Base-by-base conservation (phyloP, 2,888 invertebrate genomes). In the Cephus spinipes region DNA sequence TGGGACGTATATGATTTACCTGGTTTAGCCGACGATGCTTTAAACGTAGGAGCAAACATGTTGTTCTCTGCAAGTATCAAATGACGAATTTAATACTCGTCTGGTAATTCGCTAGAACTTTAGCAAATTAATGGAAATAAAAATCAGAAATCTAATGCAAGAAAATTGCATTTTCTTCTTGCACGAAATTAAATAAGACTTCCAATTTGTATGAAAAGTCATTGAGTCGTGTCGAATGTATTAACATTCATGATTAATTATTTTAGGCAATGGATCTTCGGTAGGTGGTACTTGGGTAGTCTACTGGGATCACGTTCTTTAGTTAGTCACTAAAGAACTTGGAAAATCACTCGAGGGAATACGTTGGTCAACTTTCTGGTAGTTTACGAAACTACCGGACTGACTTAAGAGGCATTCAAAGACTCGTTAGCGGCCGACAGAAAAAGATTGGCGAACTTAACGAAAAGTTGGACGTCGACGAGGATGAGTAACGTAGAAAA, bases 41-140 rank as follows among this genome's bases (percentile, higher is more conserved):
- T 96, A 93, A 96, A 97, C 91, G 95, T 96, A 86, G 96, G 96
- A 86, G 94, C 94, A 91, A 95, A 94, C 95, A 95, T 95, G 92
- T 94, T 93, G 92, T 94, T 93, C 92, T 95, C 95, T 95, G 95
- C 84, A 94, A 94, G 92, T 80, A 87, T 80, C 79, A 88, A 89
- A 31, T 31, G 15, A 32, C 71, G 31, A 31, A 71, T 71, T 71
- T 71, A 71, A 71, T 71, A 55, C 55, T 55, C 55, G 55, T 23
- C 9, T 2, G 9, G 23, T 23, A 0, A 23, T 9, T 23, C 1
- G 23, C 9, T 23, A 55, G 1, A 55, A 23, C 23, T 23, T 55
- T 23, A 23, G 55, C 9, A 55, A 55, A 55, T 23, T 55, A 55
- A 55, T 55, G 23, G 23, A 55, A 55, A 23, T 12, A 55, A 23